Base-by-base conservation (phyloP, 2,888 invertebrate genomes). In the Pedicia rivosa region DNA sequence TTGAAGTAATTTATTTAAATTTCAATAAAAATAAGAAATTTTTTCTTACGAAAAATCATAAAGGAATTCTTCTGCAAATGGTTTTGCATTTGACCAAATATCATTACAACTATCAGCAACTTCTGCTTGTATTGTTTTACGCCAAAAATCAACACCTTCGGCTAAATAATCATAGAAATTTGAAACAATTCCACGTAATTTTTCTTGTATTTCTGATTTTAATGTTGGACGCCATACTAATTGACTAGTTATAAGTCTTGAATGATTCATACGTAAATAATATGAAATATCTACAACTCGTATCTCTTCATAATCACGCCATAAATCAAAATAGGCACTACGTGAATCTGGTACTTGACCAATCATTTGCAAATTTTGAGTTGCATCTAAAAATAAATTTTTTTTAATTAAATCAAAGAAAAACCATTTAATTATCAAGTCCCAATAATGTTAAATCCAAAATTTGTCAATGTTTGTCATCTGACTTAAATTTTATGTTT, bases 261-360 rank as follows among this genome's bases (percentile, higher is more conserved):
- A 87, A 53, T 87, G 86, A 60, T 88, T 88, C 46, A 88, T 68
- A 17, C 78, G 72, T 31, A 86, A 62, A 55, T 79, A 84, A 15
- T 82, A 84, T 4, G 77, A 71, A 15, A 86, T 61, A 56, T 87
- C 87, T 3, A 78, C 74, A 28, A 84, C 72, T 3, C 71, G 68
- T 46, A 81, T 74, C 55, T 84, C 82, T 44, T 84, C 82, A 50
- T 78, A 86, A 47, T 82, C 74, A 26, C 86, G 68, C 82, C 84
- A 86, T 9, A 83, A 68, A 54, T 83, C 73, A 46, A 86, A 70
- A 43, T 70, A 67, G 0, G 75, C 78, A 43, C 78, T 82, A 24
- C 86, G 67, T 0, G 79, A 72, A 53, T 87, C 83, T 1, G 79
- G 75, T 44, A 84, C 78, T 40, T 67, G 67, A 2, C 84, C 84